Conservation (phyloP, 2,888 invertebrate species). For the Standfussiana lucernea region DNA sequence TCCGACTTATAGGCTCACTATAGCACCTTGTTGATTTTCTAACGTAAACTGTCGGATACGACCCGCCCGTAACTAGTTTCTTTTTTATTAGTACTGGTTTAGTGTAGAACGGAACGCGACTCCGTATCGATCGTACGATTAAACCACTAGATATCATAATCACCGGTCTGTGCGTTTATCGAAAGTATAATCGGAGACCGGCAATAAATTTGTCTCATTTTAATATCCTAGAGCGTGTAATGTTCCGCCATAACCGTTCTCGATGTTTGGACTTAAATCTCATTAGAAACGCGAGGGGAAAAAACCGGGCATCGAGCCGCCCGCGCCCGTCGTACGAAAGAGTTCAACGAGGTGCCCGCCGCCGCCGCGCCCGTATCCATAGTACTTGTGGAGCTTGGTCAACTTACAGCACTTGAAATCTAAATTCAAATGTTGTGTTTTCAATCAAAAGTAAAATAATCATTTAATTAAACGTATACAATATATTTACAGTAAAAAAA, state of each 20-base stretch:
- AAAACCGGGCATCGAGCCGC: conserved; percentile 67
- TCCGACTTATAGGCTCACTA: conserved; percentile 80
- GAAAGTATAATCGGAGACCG: conserved; percentile 88
- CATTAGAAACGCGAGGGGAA: conserved; percentile 75
- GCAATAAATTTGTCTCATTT: conserved; percentile 90
- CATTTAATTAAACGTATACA: not conserved
- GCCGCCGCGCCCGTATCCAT: conserved; percentile 59
- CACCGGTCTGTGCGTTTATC: conserved; percentile 90
- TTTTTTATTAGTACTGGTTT: conserved; percentile 90
- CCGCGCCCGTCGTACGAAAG: conserved; percentile 80
- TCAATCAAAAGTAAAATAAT: not conserved
- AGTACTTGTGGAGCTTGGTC: conserved; percentile 37
- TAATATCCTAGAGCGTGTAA: conserved; percentile 88
- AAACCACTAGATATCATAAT: conserved; percentile 90
- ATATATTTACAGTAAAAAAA: not conserved
- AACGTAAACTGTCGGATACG: conserved; percentile 88
- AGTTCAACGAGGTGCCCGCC: conserved; percentile 83
- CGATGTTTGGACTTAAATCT: conserved; percentile 81
- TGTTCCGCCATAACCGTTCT: conserved; percentile 80
- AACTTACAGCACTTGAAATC: conserved; percentile 7
- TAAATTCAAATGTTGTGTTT: not conserved
- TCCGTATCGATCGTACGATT: conserved; percentile 89
- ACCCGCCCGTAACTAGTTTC: conserved; percentile 87
- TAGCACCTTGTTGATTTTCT: conserved; percentile 89
- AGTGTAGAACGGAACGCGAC: conserved; percentile 88